Conservation (phyloP, 2,888 invertebrate genomes). For the Aspidiotus destructor region DNA sequence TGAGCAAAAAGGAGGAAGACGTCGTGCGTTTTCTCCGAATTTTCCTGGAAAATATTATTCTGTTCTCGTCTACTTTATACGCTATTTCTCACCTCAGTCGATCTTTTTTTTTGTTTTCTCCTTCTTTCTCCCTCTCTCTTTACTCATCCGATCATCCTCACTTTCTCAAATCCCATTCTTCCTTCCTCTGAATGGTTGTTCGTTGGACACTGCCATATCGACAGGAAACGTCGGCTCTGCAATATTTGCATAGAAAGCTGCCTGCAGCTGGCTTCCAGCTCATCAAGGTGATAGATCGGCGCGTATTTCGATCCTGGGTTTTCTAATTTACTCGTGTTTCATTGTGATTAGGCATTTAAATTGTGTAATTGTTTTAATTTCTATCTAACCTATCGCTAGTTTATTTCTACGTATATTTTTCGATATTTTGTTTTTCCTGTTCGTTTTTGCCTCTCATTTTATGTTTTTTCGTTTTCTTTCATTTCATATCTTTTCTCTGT, state of each 20-base stretch:
- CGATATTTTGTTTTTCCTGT: conserved; percentile 13
- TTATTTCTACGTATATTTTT: background rate
- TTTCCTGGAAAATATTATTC: background rate
- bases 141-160: background rate
- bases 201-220: conserved; percentile 7
- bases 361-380: conserved; percentile 8
- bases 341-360: conserved; percentile 16
- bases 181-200: conserved; percentile 12
- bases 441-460: background rate
- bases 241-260: conserved; percentile 3
- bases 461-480: background rate
- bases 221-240: conserved; percentile 11
- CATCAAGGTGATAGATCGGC: conserved; percentile 28
- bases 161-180: no score
- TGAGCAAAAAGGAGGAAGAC: conserved; percentile 38
- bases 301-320: conserved; percentile 6
- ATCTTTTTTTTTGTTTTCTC: background rate
- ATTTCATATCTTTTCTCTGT: background rate
- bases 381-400: conserved; percentile 8
- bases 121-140: background rate
- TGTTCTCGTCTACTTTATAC: background rate
- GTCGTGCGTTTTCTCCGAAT: conserved; percentile 33
- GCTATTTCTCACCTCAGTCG: background rate
- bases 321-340: background rate
- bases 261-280: conserved; percentile 31